Conservation (phyloP, 2,888 invertebrate species). For the Drosophila subquinaria region DNA sequence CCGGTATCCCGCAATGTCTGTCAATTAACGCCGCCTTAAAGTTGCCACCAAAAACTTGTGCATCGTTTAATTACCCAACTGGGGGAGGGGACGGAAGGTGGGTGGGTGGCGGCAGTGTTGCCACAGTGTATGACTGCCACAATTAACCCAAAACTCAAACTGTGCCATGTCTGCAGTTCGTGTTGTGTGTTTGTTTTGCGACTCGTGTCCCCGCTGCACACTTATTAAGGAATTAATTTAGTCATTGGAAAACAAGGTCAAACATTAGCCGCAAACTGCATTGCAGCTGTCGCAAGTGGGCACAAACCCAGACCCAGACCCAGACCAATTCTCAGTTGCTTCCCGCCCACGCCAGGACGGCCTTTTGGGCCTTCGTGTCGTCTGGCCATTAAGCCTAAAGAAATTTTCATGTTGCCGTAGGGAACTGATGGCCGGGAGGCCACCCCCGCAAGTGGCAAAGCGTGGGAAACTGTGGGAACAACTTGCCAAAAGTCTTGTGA, state of each 20-base stretch:
- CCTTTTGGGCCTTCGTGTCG: conserved; percentile 62
- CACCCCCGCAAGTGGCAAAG: conserved; percentile 61
- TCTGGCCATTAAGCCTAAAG: conserved; percentile 71
- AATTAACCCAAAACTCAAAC: conserved; percentile 63
- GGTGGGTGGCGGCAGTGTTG: neutral
- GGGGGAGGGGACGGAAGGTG: conserved; percentile 3
- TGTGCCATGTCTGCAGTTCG: conserved; percentile 77
- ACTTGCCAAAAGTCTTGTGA: conserved; percentile 61
- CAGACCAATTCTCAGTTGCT: conserved; percentile 12
- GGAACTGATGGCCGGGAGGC: conserved; percentile 24
- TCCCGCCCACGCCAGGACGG: conserved; percentile 29
- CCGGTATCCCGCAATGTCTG: conserved; percentile 66
- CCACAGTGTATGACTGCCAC: conserved; percentile 40
- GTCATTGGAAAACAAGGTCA: conserved; percentile 85
- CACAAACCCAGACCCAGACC: conserved; percentile 11
- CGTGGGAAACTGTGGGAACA: conserved; percentile 77
- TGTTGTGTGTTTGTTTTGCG: conserved; percentile 64
- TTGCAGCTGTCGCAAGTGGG: conserved; percentile 81
- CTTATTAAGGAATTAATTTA: conserved; percentile 82
- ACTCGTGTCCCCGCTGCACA: conserved; percentile 54
- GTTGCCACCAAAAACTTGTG: conserved; percentile 67
- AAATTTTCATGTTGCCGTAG: conserved; percentile 66
- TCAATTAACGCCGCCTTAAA: conserved; percentile 73
- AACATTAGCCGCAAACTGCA: conserved; percentile 86
- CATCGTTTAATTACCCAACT: conserved; percentile 70